Percentiles rank a stretch among this genome's conserved stretches.
These are phyloP conservation scores for Drosophila multiciliata DNA, from an alignment of 2,888 invertebrate genomes.

Conservation along the genomic window DNA sequence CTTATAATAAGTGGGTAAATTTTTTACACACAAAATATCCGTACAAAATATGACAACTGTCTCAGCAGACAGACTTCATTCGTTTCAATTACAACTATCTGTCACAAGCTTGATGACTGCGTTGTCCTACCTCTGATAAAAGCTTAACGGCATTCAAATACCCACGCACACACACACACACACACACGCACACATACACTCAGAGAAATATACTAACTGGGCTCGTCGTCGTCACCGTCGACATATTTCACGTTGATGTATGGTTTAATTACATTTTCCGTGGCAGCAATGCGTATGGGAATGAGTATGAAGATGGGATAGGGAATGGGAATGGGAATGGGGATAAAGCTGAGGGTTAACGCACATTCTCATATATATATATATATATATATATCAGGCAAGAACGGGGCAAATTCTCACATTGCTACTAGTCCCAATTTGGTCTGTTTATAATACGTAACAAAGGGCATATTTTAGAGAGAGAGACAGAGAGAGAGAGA, in stretches of 20 bases:
- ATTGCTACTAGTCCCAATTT: conserved; percentile 44
- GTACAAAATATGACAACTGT: conserved; percentile 21
- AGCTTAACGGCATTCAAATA: conserved; percentile 28
- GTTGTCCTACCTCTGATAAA: conserved; percentile 31
- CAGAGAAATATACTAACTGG: conserved; percentile 45
- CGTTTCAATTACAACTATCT: conserved; percentile 34
- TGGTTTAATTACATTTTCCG: conserved; percentile 81
- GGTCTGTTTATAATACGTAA: conserved; percentile 47
- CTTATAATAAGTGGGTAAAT: not conserved
- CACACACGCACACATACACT: conserved; percentile 12
- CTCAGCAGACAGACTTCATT: conserved; percentile 30
- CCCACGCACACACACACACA: conserved; percentile 2
- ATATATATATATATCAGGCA: conserved; percentile 15
- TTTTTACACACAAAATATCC: conserved; percentile 1
- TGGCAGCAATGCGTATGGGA: conserved; percentile 64
- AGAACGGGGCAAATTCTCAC: conserved; percentile 20
- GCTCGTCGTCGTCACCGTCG: conserved; percentile 54
- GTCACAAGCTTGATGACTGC: conserved; percentile 42
- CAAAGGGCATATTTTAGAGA: conserved; percentile 2
- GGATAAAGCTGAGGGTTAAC: conserved; percentile 44
- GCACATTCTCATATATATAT: not conserved
- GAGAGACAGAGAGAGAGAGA: no score
- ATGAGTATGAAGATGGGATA: not conserved
- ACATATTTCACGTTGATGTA: conserved; percentile 81
- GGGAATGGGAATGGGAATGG: not conserved